Evolutionary conservation across 2,113 vertebrate genomes (phyloP).

Genomic region (Oenanthe melanoleuca): DNA sequence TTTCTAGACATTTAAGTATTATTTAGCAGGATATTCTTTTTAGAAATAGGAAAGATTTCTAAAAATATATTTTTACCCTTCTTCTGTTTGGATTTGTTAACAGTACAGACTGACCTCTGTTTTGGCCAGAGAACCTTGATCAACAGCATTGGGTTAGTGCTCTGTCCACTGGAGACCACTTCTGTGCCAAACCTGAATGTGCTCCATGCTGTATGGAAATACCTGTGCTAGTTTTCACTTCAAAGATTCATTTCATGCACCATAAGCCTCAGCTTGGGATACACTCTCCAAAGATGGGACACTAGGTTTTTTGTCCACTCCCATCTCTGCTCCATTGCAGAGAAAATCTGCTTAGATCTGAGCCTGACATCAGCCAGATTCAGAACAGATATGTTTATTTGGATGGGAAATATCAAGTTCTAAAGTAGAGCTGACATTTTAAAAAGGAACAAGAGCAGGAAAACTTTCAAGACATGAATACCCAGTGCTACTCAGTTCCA

Average conservation of each 20-base stretch:
- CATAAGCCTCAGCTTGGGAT: neutral
- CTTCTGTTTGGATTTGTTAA: neutral
- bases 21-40: neutral
- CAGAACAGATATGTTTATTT: neutral
- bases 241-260: neutral
- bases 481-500: neutral
- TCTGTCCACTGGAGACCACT: neutral
- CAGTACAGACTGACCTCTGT: neutral
- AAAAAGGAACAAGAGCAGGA: neutral
- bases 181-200: neutral
- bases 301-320: neutral
- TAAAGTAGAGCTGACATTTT: neutral
- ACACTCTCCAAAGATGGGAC: neutral
- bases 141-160: neutral
- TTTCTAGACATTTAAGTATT: neutral
- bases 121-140: neutral
- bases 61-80: neutral
- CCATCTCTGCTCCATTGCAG: neutral
- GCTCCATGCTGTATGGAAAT: neutral
- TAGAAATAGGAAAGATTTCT: neutral
- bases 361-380: neutral
- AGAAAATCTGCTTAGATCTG: neutral
- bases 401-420: neutral
- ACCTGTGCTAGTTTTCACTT: neutral
- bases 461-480: neutral